phyloP scores from a whole-genome alignment of 2,113 vertebrate species.

The Ivindomyrus marchei region DNA sequence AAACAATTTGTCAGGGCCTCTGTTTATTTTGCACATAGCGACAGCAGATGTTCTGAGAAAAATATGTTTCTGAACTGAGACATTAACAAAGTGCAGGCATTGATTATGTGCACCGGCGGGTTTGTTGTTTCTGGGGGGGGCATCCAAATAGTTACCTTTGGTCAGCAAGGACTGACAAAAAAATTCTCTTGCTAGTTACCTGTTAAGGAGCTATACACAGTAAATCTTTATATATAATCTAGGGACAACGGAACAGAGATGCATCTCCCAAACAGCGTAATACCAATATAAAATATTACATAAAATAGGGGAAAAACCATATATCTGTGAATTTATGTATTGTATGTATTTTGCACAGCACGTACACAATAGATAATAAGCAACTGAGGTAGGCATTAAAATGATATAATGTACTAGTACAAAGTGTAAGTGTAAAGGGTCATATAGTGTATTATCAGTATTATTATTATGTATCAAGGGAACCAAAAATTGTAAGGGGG shows the following conservation, averaged over 20 bases:
- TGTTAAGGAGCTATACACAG: too few relatives aligned
- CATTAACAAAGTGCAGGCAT: not conserved
- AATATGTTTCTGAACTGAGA: not conserved
- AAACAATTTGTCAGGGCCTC: not conserved
- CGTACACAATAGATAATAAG: too few relatives aligned
- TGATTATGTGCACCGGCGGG: not conserved
- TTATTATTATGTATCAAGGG: not conserved
- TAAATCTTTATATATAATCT: too few relatives aligned
- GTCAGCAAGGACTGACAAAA: too few relatives aligned
- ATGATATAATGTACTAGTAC: not conserved
- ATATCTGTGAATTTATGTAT: not conserved
- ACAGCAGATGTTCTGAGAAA: not conserved
- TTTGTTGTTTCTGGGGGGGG: not conserved
- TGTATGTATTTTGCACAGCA: too few relatives aligned
- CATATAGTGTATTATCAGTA: not conserved
- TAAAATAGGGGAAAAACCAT: not conserved
- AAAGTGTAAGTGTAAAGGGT: not conserved
- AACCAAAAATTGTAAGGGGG: too few relatives aligned
- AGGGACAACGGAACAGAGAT: not conserved
- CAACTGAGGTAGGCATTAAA: not conserved
- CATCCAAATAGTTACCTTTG: too few relatives aligned
- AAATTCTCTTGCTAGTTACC: too few relatives aligned
- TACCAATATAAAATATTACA: not conserved
- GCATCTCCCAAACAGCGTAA: not conserved
- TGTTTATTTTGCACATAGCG: not conserved